Conservation (phyloP, 64 coral and sea anemone species). For the Porites lutea region DNA sequence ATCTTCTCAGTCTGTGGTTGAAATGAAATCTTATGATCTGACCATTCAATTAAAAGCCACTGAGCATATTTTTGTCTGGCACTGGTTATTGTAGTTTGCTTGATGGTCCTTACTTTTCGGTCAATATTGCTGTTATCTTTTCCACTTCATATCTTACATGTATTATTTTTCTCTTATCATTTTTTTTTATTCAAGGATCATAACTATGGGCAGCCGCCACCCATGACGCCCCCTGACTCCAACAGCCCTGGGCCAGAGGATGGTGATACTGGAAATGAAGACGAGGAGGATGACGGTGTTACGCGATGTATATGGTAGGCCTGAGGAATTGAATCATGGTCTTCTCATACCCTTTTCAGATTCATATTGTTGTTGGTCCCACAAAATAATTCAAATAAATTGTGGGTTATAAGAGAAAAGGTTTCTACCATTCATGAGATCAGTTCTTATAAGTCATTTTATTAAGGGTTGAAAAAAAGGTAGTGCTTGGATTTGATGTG, state of each 20-base stretch:
- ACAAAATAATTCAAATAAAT: too few species aligned
- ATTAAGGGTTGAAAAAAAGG: too few species aligned
- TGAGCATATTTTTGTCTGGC: background rate
- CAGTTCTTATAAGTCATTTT: too few species aligned
- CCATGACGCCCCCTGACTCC: conserved; percentile 95
- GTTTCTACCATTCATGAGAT: too few species aligned
- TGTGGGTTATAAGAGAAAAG: too few species aligned
- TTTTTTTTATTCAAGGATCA: conserved; percentile 73
- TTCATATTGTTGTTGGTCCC: too few species aligned
- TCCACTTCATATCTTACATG: too few species aligned
- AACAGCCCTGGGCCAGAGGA: conserved; percentile 95
- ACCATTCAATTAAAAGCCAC: background rate
- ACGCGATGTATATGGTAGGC: conserved; percentile 98
- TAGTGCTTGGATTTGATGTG: too few species aligned
- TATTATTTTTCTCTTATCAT: background rate
- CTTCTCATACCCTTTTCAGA: too few species aligned
- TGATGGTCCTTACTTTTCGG: background rate
- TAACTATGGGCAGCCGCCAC: conserved; percentile 98
- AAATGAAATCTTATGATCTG: background rate
- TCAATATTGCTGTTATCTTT: too few species aligned
- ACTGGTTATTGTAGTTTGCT: background rate
- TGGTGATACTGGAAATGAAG: conserved; percentile 97
- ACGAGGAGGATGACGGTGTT: conserved; percentile 86
- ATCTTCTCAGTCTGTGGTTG: background rate
- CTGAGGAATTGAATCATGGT: too few species aligned